Conservation (phyloP, 2,113 vertebrate species). For the Pyrgilauda ruficollis region DNA sequence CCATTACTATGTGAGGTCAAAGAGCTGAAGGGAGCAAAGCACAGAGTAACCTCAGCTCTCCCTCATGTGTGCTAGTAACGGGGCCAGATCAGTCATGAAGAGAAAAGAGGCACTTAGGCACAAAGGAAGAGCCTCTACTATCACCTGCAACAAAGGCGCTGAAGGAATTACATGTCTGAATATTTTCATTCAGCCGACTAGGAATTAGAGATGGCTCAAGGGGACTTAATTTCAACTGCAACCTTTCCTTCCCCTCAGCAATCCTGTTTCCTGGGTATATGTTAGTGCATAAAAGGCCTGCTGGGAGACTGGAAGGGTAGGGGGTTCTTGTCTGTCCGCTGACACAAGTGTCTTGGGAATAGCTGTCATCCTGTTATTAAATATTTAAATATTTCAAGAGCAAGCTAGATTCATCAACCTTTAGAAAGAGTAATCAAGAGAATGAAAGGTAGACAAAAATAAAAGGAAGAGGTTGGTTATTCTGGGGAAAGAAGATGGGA, state of each 20-base stretch:
- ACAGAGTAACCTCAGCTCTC: background rate
- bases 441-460: conserved; percentile 64
- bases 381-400: conserved; percentile 73
- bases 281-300: conserved; percentile 67
- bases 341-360: conserved; percentile 60
- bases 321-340: conserved; percentile 62
- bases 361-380: conserved; percentile 70
- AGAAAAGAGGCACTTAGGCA: conserved; percentile 16
- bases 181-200: conserved; percentile 53
- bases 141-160: conserved; percentile 57
- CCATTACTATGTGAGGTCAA: background rate
- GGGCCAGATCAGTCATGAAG: conserved; percentile 1
- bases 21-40: background rate
- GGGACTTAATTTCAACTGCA: conserved; percentile 65
- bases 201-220: conserved; percentile 61
- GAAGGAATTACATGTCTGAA: conserved; percentile 52
- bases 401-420: conserved; percentile 66
- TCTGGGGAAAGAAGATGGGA: conserved; percentile 24
- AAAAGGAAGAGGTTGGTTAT: conserved; percentile 42
- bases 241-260: conserved; percentile 63
- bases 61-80: background rate
- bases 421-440: conserved; percentile 67
- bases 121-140: conserved; percentile 43
- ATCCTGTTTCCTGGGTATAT: conserved; percentile 37
- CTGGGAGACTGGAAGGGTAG: conserved; percentile 64